A percentile compares a stretch with the other conserved stretches of the same genome.
Evolutionary conservation across 1,140 invertebrate genomes (phyloP).

Genomic region (Odontomachus brunneus): DNA sequence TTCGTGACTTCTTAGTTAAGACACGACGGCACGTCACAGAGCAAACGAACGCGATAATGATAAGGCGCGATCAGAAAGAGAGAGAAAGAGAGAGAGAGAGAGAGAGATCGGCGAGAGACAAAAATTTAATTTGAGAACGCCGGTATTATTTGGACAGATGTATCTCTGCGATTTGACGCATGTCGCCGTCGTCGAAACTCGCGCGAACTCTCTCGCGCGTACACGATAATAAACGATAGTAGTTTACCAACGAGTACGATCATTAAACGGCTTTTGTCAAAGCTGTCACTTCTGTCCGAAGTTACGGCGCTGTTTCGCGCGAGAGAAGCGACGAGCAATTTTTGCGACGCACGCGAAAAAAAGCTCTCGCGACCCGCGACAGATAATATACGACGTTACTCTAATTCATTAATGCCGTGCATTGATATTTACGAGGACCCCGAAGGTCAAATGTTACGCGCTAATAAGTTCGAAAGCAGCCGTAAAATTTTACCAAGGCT

Average conservation of each 20-base stretch:
- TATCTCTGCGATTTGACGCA: neutral
- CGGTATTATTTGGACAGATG: constrained; percentile 58
- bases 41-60: neutral
- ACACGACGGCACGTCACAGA: neutral
- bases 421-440: constrained; percentile 14
- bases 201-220: neutral
- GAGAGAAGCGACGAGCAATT: neutral
- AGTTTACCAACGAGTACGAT: neutral
- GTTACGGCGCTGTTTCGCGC: neutral
- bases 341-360: constrained; percentile 8
- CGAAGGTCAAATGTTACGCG: constrained; percentile 55
- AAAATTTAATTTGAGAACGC: constrained; percentile 32
- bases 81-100: neutral
- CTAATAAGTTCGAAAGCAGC: constrained; percentile 56
- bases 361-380: neutral
- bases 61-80: neutral
- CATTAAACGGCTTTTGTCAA: constrained; percentile 12
- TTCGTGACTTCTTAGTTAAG: neutral
- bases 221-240: neutral
- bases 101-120: constrained; percentile 3
- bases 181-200: constrained; percentile 4
- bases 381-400: neutral
- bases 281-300: neutral
- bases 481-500: constrained; percentile 57
- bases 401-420: constrained; percentile 10